Base-by-base conservation (phyloP, 2,113 vertebrate genomes). In the Halichoeres trimaculatus region DNA sequence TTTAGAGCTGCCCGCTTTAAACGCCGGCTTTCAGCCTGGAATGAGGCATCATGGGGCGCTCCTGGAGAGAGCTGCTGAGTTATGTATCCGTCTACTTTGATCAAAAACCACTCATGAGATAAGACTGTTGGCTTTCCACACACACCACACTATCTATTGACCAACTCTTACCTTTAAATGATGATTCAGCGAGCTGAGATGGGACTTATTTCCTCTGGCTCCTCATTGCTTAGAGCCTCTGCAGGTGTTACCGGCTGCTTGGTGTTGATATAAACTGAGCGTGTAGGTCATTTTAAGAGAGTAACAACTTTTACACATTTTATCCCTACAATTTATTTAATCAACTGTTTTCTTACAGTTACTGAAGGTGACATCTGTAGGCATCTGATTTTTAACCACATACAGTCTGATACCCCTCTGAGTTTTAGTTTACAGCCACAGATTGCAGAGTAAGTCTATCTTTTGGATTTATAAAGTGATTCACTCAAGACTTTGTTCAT, bases 91-190 rank as follows among this genome's bases (percentile, higher is more conserved):
- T 74, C 74, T 41, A 24, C 26, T 71, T 61, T 64, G 43, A 82
- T 83, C 63, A 69, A 55, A 80, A 64, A 57, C 0, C 65, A 66
- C 77, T 80, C 26, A 47, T 54, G 57, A 86, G 66, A 64, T 68
- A 45, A 73, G 67, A 61, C 47, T 69, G n/a, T 26, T 65, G 53
- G 71, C 23, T 78, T 68, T 38, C 30, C n/a, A 41, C 41, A 24
- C 43, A n/a, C 24, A 57, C 45, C 53, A 34, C 53, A 17, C 53
- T 26, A 43, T 51, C 41, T 59, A 58, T 35, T 67, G 66, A 80
- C 69, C 53, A 55, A 35, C 23, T 36, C 61, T 26, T 62, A 73
- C 68, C 69, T 83, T 67, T 52, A 75, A 72, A 60, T 35, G 30
- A 73, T 80, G 70, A 70, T 59, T 63, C 51, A 56, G n/a, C 30